phyloP scores from a whole-genome alignment of 2,888 invertebrate species.

The Noctua janthina region DNA sequence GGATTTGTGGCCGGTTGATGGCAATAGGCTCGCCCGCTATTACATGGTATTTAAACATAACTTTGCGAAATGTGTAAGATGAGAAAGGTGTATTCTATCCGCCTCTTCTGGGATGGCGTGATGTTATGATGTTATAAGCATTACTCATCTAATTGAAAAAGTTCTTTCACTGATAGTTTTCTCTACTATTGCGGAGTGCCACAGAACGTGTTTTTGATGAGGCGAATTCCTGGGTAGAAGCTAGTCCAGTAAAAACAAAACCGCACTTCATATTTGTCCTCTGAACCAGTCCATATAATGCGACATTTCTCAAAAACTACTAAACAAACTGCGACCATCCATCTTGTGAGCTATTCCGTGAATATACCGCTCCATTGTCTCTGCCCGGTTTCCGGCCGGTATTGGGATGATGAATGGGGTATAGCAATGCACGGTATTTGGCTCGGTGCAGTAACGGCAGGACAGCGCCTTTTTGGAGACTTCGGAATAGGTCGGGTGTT shows the following conservation, averaged over 20 bases:
- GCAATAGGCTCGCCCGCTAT: too few species aligned
- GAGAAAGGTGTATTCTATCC: too few species aligned
- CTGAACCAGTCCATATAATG: conserved; percentile 15
- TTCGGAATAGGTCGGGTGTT: background rate
- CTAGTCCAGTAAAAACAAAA: background rate
- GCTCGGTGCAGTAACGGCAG: conserved; percentile 1
- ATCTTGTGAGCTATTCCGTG: conserved; percentile 33
- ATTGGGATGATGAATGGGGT: conserved; percentile 31
- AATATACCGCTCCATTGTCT: conserved; percentile 42
- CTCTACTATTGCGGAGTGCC: too few species aligned
- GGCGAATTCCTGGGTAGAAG: background rate
- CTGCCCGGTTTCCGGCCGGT: conserved; percentile 15
- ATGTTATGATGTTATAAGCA: too few species aligned
- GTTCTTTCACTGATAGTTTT: too few species aligned
- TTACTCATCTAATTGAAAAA: too few species aligned
- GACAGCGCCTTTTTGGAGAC: background rate
- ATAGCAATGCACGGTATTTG: background rate
- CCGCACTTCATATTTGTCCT: background rate
- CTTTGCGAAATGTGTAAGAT: too few species aligned
- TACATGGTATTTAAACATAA: too few species aligned
- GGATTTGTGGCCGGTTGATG: too few species aligned
- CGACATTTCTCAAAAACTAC: conserved; percentile 48
- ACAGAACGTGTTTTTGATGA: background rate
- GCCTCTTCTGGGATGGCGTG: too few species aligned
- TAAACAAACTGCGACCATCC: conserved; percentile 22